Conservation (phyloP, 2,797 vertebrate species). For the Sebastes hopkinsi region DNA sequence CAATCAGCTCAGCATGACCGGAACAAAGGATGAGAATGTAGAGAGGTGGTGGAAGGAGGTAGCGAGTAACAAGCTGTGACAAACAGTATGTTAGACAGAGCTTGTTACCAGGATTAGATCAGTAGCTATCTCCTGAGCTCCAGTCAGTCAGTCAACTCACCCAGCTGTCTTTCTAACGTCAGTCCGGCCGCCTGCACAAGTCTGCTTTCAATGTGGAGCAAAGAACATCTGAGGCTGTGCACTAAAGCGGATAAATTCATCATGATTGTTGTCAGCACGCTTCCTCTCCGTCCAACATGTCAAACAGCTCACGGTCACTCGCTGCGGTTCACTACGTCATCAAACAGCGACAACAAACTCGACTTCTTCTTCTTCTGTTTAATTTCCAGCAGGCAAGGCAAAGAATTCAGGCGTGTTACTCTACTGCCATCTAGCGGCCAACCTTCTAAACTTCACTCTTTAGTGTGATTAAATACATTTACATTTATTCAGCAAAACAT, state of each 20-base stretch:
- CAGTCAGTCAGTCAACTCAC: constrained; percentile 63
- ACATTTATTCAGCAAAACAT: not conserved
- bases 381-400: not conserved
- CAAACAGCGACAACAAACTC: constrained; percentile 52
- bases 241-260: constrained; percentile 71
- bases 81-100: not conserved
- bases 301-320: constrained; percentile 77
- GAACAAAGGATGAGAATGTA: not conserved
- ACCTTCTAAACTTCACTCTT: not conserved
- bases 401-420: rapidly evolving
- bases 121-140: not conserved
- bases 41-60: no score
- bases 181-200: constrained; percentile 73
- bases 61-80: no score
- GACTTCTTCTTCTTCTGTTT: constrained; percentile 5
- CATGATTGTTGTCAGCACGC: constrained; percentile 28
- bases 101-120: not conserved
- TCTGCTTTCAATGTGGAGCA: constrained; percentile 74
- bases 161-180: constrained; percentile 60
- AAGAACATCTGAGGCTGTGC: constrained; percentile 69
- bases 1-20: no score
- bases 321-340: constrained; percentile 16
- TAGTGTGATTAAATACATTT: not conserved
- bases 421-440: constrained; percentile 19
- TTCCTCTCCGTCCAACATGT: constrained; percentile 11